Evolutionary conservation across 2,113 vertebrate genomes (phyloP).

Genomic region (Periophthalmus modestus): DNA sequence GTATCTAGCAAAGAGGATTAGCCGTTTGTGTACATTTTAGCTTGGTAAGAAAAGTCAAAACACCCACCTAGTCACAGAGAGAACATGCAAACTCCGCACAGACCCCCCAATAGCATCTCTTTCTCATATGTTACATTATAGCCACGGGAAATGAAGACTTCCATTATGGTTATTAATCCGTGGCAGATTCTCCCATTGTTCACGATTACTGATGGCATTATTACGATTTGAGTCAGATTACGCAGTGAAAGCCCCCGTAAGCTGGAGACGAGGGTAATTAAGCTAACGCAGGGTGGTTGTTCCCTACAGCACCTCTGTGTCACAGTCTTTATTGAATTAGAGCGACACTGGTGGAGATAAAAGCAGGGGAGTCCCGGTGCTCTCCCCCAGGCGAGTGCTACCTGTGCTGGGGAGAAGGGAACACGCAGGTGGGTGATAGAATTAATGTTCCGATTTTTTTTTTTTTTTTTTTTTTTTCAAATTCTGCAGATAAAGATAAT

Average conservation of each 20-base stretch:
- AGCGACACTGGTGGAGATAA: constrained; percentile 41
- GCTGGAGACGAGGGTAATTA: constrained; percentile 54
- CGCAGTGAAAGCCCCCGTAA: constrained; percentile 54
- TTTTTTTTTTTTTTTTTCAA: no score
- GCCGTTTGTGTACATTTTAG: no score
- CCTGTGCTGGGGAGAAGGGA: constrained; percentile 10
- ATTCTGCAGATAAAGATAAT: neutral
- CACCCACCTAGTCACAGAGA: neutral
- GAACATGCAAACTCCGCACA: neutral
- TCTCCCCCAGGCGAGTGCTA: constrained; percentile 29
- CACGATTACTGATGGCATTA: constrained; percentile 58
- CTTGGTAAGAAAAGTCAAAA: no score
- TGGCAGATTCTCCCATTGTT: constrained; percentile 50
- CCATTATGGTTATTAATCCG: constrained; percentile 60
- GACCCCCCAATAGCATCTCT: neutral
- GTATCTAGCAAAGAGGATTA: no score
- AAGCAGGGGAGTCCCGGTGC: constrained; percentile 13
- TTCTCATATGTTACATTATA: constrained; percentile 21
- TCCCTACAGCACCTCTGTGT: constrained; percentile 53
- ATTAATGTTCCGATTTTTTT: neutral
- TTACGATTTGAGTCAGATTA: constrained; percentile 68
- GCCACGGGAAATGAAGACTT: constrained; percentile 49
- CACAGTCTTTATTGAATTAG: constrained; percentile 67
- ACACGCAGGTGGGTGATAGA: neutral
- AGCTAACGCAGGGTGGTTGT: constrained; percentile 38